Conservation (phyloP, 2,888 invertebrate species). For the Heteropelma amictum region DNA sequence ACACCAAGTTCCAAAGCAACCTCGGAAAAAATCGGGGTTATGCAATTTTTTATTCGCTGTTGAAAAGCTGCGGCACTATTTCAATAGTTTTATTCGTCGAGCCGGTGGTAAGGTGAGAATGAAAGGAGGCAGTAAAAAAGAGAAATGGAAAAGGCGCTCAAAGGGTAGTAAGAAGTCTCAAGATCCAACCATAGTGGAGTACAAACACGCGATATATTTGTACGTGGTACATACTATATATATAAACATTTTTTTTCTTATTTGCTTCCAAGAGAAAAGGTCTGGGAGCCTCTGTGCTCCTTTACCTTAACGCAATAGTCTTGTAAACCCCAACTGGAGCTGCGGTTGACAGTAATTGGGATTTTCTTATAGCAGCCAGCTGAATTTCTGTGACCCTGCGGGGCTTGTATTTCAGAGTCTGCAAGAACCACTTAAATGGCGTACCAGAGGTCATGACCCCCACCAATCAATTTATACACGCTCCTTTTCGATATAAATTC, state of each 20-base stretch:
- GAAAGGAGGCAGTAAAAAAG: conserved; percentile 39
- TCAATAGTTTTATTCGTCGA: conserved; percentile 23
- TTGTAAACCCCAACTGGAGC: conserved; percentile 58
- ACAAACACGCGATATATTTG: conserved; percentile 34
- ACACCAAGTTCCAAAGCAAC: no score
- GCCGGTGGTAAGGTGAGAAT: conserved; percentile 2
- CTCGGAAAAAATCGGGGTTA: neutral
- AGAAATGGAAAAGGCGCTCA: conserved; percentile 43
- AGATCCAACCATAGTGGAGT: conserved; percentile 9
- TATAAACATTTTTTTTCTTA: conserved; percentile 11
- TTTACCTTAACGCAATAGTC: conserved; percentile 40
- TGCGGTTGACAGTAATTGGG: conserved; percentile 75
- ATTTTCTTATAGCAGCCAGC: conserved; percentile 67
- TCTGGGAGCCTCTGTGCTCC: conserved; percentile 11
- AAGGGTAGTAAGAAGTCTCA: conserved; percentile 53
- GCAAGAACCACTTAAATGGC: neutral
- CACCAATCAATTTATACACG: no score
- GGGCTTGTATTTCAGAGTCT: conserved; percentile 2
- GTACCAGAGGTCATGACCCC: neutral
- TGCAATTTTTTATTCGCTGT: conserved; percentile 26
- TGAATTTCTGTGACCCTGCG: conserved; percentile 65
- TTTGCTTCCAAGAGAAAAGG: conserved; percentile 39
- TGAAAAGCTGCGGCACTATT: conserved; percentile 7
- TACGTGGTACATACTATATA: conserved; percentile 3
- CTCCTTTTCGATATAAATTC: no score